Evolutionary conservation across 2,113 vertebrate species (phyloP), one percentile per base, ranked within the genome.

Genomic region (Thymallus thymallus): DNA sequence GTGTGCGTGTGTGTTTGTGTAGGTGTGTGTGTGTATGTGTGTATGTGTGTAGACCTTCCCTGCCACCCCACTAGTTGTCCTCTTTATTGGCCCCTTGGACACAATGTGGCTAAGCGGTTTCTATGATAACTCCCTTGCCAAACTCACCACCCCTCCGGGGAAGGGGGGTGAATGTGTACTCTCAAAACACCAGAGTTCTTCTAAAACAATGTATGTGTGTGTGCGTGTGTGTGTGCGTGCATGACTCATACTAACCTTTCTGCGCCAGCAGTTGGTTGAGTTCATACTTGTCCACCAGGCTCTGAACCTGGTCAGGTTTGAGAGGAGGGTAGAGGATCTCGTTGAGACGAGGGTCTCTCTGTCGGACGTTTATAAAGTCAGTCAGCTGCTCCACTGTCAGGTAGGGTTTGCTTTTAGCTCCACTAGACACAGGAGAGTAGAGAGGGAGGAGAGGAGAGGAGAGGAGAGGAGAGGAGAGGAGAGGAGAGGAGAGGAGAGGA

Each of bases 311-410:
- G 10, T 96, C 96, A 29, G 96, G 93, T 84, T 98, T 99, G 84
- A 99, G 91, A 0, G 96, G 97, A 5, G 98, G 98, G 84, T 98
- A 99, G 69, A 99, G 95, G 67, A 99, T 98, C 94, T 98, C 97
- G 55, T 99, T 99, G 74, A 99, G 92, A 3, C 97, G 93, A 23
- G 97, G 96, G 90, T 99, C 97, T 68, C 97, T 92, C 79, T 98
- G 97, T 84, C 95, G 97, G 23, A 84, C 90, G 88, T 99, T 99
- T 82, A 99, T 97, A 63, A 99, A 99, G 75, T 99, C 97, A 60
- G 95, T 98, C 95, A 99, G 94, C 91, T 99, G 96, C 82, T 98
- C 97, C 77, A 97, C 94, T 0, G 92, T 96, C 84, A 99, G 96
- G 89, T 95, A 97, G 0, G 95, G 93, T 66, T 93, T 95, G 86